These are phyloP conservation scores for Aphodius granarius DNA, from an alignment of 2,888 invertebrate species.

Conservation along the genomic window DNA sequence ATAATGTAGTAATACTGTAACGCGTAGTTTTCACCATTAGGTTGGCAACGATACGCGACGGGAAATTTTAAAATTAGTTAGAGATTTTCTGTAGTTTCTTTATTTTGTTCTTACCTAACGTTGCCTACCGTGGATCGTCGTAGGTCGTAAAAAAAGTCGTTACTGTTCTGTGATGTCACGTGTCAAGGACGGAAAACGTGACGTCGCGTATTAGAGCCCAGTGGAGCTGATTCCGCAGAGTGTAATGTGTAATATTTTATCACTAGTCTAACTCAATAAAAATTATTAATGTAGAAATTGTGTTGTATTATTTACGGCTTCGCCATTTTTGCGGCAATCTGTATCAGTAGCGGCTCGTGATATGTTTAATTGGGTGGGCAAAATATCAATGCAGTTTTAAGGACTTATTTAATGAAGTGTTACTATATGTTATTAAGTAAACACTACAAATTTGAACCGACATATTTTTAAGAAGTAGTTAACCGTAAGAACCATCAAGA, in stretches of 20 bases:
- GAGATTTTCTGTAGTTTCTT: background rate
- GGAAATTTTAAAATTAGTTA: background rate
- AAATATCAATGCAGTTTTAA: no score
- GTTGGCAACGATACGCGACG: background rate
- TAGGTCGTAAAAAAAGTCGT: background rate
- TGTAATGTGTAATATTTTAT: conserved; percentile 23
- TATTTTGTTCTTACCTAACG: background rate
- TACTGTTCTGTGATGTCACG: background rate
- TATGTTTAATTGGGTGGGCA: no score
- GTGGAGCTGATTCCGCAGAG: background rate
- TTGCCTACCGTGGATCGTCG: background rate
- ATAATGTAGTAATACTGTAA: background rate
- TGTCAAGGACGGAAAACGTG: background rate
- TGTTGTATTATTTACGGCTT: background rate
- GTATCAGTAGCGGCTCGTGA: no score
- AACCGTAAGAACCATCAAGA: no score
- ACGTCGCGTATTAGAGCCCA: background rate
- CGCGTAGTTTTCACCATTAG: background rate
- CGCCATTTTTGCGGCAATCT: background rate
- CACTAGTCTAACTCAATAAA: conserved; percentile 29
- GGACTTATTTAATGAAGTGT: no score
- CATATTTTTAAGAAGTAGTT: no score
- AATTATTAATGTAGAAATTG: conserved; percentile 2
- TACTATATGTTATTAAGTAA: no score
- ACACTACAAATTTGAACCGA: no score